These are phyloP conservation scores for Venustaconcha ellipsiformis DNA, from an alignment of 1,140 invertebrate species.

Conservation along the genomic window DNA sequence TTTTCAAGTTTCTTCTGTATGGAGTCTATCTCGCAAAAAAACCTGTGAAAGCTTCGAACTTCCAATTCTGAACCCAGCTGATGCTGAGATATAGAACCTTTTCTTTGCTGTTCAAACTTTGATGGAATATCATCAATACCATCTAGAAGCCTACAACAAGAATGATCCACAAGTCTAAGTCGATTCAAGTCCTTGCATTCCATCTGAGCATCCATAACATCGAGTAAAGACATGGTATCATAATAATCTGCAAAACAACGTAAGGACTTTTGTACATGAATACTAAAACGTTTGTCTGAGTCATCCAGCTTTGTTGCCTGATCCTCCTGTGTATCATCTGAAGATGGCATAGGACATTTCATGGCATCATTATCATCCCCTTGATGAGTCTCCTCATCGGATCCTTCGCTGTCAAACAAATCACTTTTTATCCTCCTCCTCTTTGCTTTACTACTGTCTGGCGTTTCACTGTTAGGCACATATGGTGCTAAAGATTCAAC, in stretches of 20 bases:
- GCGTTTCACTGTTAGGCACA: neutral
- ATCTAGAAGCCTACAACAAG: too few relatives aligned
- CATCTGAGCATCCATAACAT: constrained; percentile 15
- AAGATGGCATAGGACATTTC: too few relatives aligned
- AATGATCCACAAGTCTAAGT: too few relatives aligned
- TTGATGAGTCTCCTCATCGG: constrained; percentile 21
- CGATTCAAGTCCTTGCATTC: too few relatives aligned
- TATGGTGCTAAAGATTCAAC: neutral
- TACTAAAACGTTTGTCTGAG: constrained; percentile 10
- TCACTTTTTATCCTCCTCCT: constrained; percentile 31
- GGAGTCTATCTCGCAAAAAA: too few relatives aligned
- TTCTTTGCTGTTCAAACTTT: too few relatives aligned
- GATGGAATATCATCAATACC: too few relatives aligned
- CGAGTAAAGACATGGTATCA: constrained; percentile 33
- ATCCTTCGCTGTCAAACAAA: constrained; percentile 41
- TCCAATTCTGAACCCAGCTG: too few relatives aligned
- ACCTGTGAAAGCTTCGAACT: too few relatives aligned
- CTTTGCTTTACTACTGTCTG: constrained; percentile 1
- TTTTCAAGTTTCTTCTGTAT: too few relatives aligned
- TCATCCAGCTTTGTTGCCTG: neutral
- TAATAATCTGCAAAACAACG: constrained; percentile 35
- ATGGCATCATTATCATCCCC: too few relatives aligned
- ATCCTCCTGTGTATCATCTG: neutral
- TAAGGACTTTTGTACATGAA: constrained; percentile 26
- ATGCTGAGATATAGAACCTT: too few relatives aligned